These are phyloP conservation scores for Tragulus kanchil DNA, from an alignment of 2,113 vertebrate species.

Conservation along the genomic window DNA sequence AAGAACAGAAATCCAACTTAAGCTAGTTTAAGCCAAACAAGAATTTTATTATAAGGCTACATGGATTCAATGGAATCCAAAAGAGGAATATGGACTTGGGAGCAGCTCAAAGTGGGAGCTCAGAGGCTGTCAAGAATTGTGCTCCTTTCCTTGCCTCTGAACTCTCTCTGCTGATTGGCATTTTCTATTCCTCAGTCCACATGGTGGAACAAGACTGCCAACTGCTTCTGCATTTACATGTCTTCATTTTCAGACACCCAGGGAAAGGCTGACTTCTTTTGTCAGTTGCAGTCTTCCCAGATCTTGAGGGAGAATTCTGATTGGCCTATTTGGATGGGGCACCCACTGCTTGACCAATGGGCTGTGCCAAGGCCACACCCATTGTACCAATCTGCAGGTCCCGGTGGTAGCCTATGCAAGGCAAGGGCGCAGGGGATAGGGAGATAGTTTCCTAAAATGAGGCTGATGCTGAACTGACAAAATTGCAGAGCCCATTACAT, in stretches of 20 bases:
- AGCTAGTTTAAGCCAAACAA: slow-evolving; percentile 68
- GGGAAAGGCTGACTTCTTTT: slow-evolving; percentile 76
- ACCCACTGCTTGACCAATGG: slow-evolving; percentile 35
- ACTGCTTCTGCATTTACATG: slow-evolving; percentile 79
- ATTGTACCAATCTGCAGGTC: background rate
- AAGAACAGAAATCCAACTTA: slow-evolving; percentile 77
- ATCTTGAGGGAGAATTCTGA: slow-evolving; percentile 37
- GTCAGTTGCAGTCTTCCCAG: slow-evolving; percentile 63
- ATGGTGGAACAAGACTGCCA: slow-evolving; percentile 79
- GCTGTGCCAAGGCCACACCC: background rate
- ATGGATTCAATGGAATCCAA: slow-evolving; percentile 67
- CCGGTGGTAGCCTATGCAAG: background rate
- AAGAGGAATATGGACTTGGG: slow-evolving; percentile 55
- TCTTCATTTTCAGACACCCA: slow-evolving; percentile 78
- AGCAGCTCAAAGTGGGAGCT: slow-evolving; percentile 38
- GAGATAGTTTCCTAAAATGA: background rate
- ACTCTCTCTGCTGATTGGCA: slow-evolving; percentile 80
- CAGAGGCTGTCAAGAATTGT: slow-evolving; percentile 65
- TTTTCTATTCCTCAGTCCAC: slow-evolving; percentile 82
- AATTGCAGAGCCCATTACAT: background rate
- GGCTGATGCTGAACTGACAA: background rate
- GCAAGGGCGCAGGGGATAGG: background rate
- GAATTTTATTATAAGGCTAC: slow-evolving; percentile 69
- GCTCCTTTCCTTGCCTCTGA: slow-evolving; percentile 55
- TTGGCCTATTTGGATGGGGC: slow-evolving; percentile 48